These are phyloP conservation scores for Anorthoa munda DNA, from an alignment of 2,888 invertebrate species.

Conservation along the genomic window DNA sequence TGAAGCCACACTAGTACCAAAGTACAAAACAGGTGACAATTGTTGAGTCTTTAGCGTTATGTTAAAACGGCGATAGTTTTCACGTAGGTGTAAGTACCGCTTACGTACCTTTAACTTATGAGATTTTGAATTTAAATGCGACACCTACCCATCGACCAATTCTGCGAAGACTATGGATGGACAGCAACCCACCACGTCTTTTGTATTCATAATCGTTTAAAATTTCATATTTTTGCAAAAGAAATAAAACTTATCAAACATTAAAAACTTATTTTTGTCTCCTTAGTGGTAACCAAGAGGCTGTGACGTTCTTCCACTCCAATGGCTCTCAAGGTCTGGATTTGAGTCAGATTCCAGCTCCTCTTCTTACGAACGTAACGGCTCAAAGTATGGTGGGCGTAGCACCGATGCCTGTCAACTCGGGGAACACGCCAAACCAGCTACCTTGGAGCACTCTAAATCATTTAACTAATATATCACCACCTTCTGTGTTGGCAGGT, in stretches of 20 bases:
- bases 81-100: not conserved
- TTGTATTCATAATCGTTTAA: not conserved
- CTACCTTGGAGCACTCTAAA: slow-evolving; percentile 70
- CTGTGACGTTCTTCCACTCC: slow-evolving; percentile 81
- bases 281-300: slow-evolving; percentile 82
- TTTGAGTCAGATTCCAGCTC: slow-evolving; percentile 76
- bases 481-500: slow-evolving; percentile 35
- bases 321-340: slow-evolving; percentile 80
- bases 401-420: slow-evolving; percentile 69
- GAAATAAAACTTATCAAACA: not conserved
- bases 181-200: not conserved
- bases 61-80: slow-evolving; percentile 6
- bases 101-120: too few species aligned
- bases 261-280: not conserved
- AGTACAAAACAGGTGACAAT: slow-evolving; percentile 14
- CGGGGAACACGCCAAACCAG: slow-evolving; percentile 23
- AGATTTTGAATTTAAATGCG: not conserved
- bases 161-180: not conserved
- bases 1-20: slow-evolving; percentile 43
- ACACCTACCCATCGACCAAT: not conserved
- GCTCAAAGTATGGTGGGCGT: slow-evolving; percentile 82
- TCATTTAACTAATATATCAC: slow-evolving; percentile 51
- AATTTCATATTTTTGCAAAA: not conserved
- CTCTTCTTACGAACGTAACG: slow-evolving; percentile 83
- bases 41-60: slow-evolving; percentile 3